A percentile compares a stretch with the other conserved stretches of the same genome.
phyloP scores from a whole-genome alignment of 2,113 vertebrate genomes.

The Gnathonemus echidnorhynchus region DNA sequence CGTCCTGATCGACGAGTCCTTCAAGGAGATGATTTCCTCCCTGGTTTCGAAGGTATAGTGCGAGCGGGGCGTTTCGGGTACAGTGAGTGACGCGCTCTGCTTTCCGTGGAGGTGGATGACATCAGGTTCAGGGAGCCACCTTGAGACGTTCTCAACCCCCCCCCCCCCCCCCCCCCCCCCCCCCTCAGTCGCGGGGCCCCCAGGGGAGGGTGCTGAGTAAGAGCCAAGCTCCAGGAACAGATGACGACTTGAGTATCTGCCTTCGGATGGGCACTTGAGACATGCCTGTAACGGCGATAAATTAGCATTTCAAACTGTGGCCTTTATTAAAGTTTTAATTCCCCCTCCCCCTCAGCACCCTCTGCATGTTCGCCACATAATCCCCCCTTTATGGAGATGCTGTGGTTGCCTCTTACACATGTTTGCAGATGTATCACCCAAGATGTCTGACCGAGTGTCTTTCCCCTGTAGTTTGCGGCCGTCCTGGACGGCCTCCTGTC shows the following conservation, averaged over 20 bases:
- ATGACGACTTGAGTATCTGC: constrained; percentile 2
- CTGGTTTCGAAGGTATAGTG: constrained; percentile 84
- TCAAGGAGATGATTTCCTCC: constrained; percentile 86
- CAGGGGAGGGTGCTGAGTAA: neutral
- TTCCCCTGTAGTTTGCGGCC: constrained; percentile 67
- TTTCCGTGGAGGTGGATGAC: neutral
- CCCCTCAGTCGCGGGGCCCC: neutral
- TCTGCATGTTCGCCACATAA: neutral
- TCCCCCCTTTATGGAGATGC: neutral
- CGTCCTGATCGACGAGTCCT: constrained; percentile 84
- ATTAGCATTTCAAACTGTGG: neutral
- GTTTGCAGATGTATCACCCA: neutral
- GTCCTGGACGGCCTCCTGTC: constrained; percentile 83
- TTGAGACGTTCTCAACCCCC: too few relatives aligned
- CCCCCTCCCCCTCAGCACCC: neutral
- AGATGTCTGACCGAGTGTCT: neutral
- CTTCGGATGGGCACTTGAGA: neutral
- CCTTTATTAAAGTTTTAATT: neutral
- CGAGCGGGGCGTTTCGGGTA: neutral
- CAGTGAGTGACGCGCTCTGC: neutral
- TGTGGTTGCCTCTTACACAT: neutral
- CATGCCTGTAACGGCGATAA: neutral
- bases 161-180: too few relatives aligned
- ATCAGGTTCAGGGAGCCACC: neutral
- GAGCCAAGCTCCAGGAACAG: neutral